Conservation (phyloP, 2,888 invertebrate genomes). For the Morinoia aosen region DNA sequence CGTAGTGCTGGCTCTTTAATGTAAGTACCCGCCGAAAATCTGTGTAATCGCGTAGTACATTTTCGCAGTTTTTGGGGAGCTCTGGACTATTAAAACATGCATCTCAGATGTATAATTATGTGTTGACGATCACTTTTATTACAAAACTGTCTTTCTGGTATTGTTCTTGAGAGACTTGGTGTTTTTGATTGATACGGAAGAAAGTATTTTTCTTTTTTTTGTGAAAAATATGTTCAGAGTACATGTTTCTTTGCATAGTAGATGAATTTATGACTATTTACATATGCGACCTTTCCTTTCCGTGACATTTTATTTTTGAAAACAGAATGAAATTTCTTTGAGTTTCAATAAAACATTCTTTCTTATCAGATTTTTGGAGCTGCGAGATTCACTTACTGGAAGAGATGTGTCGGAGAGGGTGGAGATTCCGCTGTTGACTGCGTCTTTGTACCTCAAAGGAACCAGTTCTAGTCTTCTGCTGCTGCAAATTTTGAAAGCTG, state of each 20-base stretch:
- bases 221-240: too few species aligned
- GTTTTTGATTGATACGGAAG: too few species aligned
- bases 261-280: neutral
- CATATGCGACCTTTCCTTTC: neutral
- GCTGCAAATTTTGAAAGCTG: neutral
- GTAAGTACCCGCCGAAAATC: too few species aligned
- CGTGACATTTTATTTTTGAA: neutral
- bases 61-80: too few species aligned
- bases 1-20: too few species aligned
- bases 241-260: neutral
- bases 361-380: neutral
- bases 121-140: too few species aligned
- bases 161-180: too few species aligned
- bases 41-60: too few species aligned
- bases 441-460: neutral
- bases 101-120: too few species aligned
- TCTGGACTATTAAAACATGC: too few species aligned
- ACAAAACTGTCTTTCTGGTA: too few species aligned
- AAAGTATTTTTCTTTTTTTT: too few species aligned
- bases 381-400: neutral
- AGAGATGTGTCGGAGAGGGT: neutral
- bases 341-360: neutral
- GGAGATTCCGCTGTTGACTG: neutral
- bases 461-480: conserved; percentile 13
- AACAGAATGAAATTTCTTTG: neutral